Percentiles rank a stretch among this genome's conserved stretches.
These are phyloP conservation scores for Gambusia yucatana DNA, from an alignment of 2,797 vertebrate species.

Conservation along the genomic window DNA sequence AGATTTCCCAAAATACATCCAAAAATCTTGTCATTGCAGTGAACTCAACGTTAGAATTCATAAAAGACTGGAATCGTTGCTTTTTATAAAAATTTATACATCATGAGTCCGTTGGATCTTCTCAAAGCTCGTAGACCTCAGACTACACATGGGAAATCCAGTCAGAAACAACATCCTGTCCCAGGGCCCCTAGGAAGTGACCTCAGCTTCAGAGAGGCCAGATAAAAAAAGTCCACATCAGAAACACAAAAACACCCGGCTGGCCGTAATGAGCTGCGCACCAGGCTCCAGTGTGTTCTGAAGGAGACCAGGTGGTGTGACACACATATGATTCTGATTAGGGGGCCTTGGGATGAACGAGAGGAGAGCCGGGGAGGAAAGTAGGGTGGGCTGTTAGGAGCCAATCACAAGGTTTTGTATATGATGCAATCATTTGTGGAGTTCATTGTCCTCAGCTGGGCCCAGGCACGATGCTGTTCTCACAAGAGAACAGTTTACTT, in stretches of 20 bases:
- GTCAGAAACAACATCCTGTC: constrained; percentile 77
- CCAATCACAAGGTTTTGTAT: constrained; percentile 43
- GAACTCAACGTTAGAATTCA: constrained; percentile 29
- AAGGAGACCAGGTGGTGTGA: constrained; percentile 79
- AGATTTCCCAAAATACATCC: constrained; percentile 33
- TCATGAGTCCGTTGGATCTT: constrained; percentile 22
- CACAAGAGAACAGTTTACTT: constrained; percentile 27
- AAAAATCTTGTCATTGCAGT: constrained; percentile 15
- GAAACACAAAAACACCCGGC: constrained; percentile 68
- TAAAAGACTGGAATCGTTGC: constrained; percentile 24
- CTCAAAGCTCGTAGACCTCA: constrained; percentile 16
- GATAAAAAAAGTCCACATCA: constrained; percentile 76
- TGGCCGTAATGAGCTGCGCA: constrained; percentile 69
- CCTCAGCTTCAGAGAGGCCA: constrained; percentile 76
- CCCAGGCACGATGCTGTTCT: constrained; percentile 16
- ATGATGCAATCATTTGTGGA: constrained; percentile 56
- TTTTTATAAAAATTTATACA: background rate
- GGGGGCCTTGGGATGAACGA: constrained; percentile 60
- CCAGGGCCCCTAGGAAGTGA: constrained; percentile 76
- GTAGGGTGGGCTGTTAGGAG: constrained; percentile 32
- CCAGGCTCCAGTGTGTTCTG: constrained; percentile 71
- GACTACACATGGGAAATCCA: constrained; percentile 60
- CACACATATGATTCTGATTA: constrained; percentile 81
- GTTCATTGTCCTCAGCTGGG: constrained; percentile 39
- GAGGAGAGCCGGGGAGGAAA: constrained; percentile 11